Conservation (phyloP, 2,113 vertebrate species). For the Phaethon lepturus region DNA sequence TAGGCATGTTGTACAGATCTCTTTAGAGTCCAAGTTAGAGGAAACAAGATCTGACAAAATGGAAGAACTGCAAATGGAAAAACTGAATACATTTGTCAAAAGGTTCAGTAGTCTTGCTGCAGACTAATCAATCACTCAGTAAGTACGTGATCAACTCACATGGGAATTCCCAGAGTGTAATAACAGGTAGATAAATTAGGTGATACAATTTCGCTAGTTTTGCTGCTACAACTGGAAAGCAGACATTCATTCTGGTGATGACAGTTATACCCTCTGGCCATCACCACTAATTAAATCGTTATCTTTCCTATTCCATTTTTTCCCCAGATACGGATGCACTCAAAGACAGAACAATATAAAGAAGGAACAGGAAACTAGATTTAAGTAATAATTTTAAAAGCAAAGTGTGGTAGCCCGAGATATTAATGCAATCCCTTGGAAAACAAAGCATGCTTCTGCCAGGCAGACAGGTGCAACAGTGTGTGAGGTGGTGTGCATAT, state of each 20-base stretch:
- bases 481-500: neutral
- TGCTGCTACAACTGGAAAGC: conserved; percentile 10
- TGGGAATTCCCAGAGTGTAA: neutral
- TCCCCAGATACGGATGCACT: neutral
- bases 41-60: conserved; percentile 36
- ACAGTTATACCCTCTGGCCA: conserved; percentile 6
- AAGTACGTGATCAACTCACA: conserved; percentile 15
- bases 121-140: conserved; percentile 21
- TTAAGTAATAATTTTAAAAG: conserved; percentile 28
- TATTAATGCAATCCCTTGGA: neutral
- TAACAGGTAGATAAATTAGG: conserved; percentile 22
- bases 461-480: neutral
- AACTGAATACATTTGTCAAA: neutral
- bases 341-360: conserved; percentile 10
- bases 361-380: neutral
- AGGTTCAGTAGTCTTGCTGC: neutral
- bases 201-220: neutral
- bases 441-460: neutral
- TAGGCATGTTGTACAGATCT: neutral
- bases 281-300: conserved; percentile 31
- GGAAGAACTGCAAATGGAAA: neutral
- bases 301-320: conserved; percentile 13
- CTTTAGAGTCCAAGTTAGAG: neutral
- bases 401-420: neutral
- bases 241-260: neutral